phyloP scores from a whole-genome alignment of 2,888 invertebrate genomes.

The Cinara cedri region DNA sequence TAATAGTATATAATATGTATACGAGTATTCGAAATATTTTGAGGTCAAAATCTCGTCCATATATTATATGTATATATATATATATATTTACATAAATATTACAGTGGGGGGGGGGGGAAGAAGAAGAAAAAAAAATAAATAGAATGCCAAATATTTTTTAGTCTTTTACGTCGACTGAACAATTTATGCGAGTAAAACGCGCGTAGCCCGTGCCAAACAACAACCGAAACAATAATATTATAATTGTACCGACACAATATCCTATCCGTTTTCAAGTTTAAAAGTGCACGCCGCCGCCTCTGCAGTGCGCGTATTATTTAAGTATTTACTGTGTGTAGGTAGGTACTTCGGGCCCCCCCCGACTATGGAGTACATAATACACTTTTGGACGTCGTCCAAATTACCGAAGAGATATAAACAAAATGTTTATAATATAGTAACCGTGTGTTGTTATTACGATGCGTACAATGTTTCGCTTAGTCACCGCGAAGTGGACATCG shows the following conservation, averaged over 20 bases:
- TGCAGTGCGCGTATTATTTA: background rate
- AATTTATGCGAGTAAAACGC: background rate
- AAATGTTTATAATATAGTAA: constrained; percentile 38
- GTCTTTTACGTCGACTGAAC: constrained; percentile 14
- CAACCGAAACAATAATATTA: background rate
- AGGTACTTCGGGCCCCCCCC: background rate
- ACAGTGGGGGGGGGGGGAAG: too few relatives aligned
- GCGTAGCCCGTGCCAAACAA: background rate
- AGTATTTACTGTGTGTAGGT: too few relatives aligned
- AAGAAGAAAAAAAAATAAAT: background rate
- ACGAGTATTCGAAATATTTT: constrained; percentile 40
- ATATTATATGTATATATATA: background rate
- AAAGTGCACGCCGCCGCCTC: constrained; percentile 24
- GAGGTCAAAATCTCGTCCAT: constrained; percentile 11
- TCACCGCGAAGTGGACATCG: constrained; percentile 14
- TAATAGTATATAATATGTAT: too few relatives aligned
- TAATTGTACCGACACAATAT: background rate
- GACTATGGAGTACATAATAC: background rate
- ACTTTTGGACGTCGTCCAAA: constrained; percentile 16
- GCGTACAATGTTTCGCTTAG: constrained; percentile 29
- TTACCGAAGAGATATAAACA: constrained; percentile 22
- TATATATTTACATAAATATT: background rate
- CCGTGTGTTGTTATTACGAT: constrained; percentile 21
- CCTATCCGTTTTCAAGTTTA: constrained; percentile 33
- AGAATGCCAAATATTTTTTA: constrained; percentile 43